Percentiles rank a stretch among this genome's conserved stretches.
phyloP scores from a whole-genome alignment of 2,888 invertebrate species.

The Apodemia duryi region DNA sequence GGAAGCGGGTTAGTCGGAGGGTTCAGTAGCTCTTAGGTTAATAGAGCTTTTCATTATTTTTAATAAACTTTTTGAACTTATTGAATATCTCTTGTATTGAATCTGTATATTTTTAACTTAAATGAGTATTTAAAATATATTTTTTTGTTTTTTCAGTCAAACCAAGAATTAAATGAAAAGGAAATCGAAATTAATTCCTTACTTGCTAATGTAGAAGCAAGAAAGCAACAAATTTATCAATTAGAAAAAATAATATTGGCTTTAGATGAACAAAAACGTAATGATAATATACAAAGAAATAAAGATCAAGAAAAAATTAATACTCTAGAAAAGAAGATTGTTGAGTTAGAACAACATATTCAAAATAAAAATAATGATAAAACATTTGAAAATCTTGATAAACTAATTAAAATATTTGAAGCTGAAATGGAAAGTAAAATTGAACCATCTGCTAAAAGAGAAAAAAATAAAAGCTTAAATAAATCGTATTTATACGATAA shows the following conservation, averaged over 20 bases:
- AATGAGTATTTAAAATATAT: background rate
- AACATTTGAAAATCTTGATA: slow-evolving; percentile 55
- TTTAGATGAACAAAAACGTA: slow-evolving; percentile 55
- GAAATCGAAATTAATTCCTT: slow-evolving; percentile 56
- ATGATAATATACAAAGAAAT: slow-evolving; percentile 43
- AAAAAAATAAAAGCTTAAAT: slow-evolving; percentile 24
- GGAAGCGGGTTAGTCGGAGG: no score
- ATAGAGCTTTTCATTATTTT: no score
- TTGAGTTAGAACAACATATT: slow-evolving; percentile 43
- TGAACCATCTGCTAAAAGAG: slow-evolving; percentile 30
- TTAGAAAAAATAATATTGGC: slow-evolving; percentile 62
- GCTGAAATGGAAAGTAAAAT: slow-evolving; percentile 53
- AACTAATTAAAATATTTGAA: slow-evolving; percentile 62
- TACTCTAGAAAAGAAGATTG: slow-evolving; percentile 47
- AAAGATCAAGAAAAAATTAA: slow-evolving; percentile 52
- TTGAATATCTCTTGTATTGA: no score
- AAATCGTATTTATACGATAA: slow-evolving; percentile 22
- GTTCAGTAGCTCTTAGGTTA: no score
- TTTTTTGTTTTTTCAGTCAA: slow-evolving; percentile 42
- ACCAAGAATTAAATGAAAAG: slow-evolving; percentile 51
- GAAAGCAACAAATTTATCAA: slow-evolving; percentile 43
- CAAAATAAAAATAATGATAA: slow-evolving; percentile 39
- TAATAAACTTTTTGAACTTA: no score
- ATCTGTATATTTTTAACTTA: no score
- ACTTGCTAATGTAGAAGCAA: slow-evolving; percentile 35